Evolutionary conservation across 1,140 invertebrate species (phyloP).

Genomic region (Caenorhabditis remanei): DNA sequence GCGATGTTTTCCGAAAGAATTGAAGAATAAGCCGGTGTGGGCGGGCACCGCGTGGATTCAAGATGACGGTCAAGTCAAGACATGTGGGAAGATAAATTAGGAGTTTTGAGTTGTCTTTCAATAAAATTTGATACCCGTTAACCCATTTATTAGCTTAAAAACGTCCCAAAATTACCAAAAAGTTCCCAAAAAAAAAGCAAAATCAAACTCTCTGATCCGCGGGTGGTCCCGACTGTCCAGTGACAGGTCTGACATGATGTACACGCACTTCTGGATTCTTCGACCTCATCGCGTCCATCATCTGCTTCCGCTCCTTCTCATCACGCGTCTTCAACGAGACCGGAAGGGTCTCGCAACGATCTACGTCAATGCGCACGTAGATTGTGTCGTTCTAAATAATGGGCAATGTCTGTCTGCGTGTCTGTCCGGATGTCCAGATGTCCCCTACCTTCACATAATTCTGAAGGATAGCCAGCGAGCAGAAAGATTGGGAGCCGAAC

Average conservation of each 20-base stretch:
- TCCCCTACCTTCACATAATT: slow-evolving; percentile 81
- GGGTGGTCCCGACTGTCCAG: not conserved
- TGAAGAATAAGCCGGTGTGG: slow-evolving; percentile 9
- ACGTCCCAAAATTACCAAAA: too few species aligned
- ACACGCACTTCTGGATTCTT: slow-evolving; percentile 26
- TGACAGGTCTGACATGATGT: slow-evolving; percentile 19
- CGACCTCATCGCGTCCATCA: not conserved
- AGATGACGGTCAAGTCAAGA: slow-evolving; percentile 47
- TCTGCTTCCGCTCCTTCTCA: slow-evolving; percentile 10
- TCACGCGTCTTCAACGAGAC: not conserved
- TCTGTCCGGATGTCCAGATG: too few species aligned
- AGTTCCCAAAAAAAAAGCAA: not conserved
- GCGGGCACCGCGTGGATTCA: slow-evolving; percentile 36
- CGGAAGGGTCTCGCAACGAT: slow-evolving; percentile 41
- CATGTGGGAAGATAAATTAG: slow-evolving; percentile 19
- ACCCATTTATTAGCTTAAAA: too few species aligned
- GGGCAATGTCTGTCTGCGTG: not conserved
- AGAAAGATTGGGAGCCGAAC: slow-evolving; percentile 79
- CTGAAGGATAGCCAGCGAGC: slow-evolving; percentile 73
- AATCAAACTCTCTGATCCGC: not conserved
- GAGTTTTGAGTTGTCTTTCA: too few species aligned
- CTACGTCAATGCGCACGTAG: slow-evolving; percentile 38
- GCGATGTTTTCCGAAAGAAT: slow-evolving; percentile 3
- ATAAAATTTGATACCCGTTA: too few species aligned
- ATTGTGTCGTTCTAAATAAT: slow-evolving; percentile 34